Evolutionary conservation across 2,113 vertebrate species (phyloP).

Genomic region (Halichoerus grypus): DNA sequence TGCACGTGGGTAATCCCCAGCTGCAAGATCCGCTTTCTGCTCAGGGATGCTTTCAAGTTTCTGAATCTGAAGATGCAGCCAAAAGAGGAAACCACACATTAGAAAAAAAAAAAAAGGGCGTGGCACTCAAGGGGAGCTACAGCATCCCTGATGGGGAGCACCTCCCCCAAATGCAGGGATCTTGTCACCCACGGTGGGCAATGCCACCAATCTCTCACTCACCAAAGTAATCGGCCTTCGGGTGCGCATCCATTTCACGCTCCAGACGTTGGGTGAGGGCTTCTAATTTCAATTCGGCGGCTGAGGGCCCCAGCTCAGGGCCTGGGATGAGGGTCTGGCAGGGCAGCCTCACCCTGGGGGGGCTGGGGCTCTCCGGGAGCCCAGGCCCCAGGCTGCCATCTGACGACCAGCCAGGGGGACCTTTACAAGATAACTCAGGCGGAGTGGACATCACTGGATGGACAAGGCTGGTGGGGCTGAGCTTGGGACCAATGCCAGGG

Average conservation of each 20-base stretch:
- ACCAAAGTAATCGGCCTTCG: conserved; percentile 97
- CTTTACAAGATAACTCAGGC: conserved; percentile 71
- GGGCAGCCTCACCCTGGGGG: conserved; percentile 87
- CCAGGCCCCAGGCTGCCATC: conserved; percentile 46
- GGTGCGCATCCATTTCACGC: conserved; percentile 95
- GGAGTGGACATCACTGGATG: conserved; percentile 49
- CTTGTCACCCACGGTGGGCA: neutral
- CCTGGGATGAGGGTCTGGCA: conserved; percentile 88
- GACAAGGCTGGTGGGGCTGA: neutral
- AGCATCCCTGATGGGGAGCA: neutral
- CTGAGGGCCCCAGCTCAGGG: conserved; percentile 89
- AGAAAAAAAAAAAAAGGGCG: neutral
- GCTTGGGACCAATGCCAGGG: conserved; percentile 46
- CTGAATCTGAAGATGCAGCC: conserved; percentile 39
- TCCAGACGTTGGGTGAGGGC: conserved; percentile 95
- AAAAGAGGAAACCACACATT: conserved; percentile 32
- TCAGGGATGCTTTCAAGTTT: conserved; percentile 63
- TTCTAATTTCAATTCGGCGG: conserved; percentile 94
- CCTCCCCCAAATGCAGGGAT: too few relatives aligned
- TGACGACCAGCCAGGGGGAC: neutral
- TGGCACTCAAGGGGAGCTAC: neutral
- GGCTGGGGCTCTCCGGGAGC: conserved; percentile 78
- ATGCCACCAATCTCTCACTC: conserved; percentile 80
- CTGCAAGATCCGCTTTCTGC: conserved; percentile 26
- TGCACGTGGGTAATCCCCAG: neutral